These are phyloP conservation scores for Salmo trutta DNA, from an alignment of 2,797 vertebrate genomes.

Conservation along the genomic window DNA sequence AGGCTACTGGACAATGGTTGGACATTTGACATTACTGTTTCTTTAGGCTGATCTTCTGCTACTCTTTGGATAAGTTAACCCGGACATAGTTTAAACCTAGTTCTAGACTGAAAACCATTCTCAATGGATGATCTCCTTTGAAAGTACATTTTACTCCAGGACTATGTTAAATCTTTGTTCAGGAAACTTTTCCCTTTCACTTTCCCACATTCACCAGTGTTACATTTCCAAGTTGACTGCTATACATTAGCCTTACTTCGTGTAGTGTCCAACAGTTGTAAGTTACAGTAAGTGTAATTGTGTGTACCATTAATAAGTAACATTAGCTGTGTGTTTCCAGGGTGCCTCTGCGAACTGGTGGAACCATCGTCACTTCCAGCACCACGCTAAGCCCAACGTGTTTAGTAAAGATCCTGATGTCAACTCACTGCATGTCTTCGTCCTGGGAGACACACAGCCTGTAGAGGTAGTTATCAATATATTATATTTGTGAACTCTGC, in stretches of 20 bases:
- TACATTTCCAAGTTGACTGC: background rate
- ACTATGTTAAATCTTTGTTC: background rate
- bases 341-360: slow-evolving; percentile 96
- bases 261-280: background rate
- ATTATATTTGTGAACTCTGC: too few relatives aligned
- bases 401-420: slow-evolving; percentile 92
- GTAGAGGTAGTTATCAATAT: slow-evolving; percentile 78
- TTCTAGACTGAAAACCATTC: too few relatives aligned
- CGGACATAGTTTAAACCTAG: too few relatives aligned
- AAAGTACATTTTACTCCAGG: background rate
- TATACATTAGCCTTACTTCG: background rate
- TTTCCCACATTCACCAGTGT: background rate
- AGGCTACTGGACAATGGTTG: slow-evolving; percentile 65
- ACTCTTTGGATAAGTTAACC: too few relatives aligned
- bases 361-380: slow-evolving; percentile 97
- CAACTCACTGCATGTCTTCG: slow-evolving; percentile 89
- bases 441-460: slow-evolving; percentile 86
- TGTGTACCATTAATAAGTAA: background rate
- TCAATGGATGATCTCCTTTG: background rate
- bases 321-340: slow-evolving; percentile 60
- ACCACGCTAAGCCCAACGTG: slow-evolving; percentile 94
- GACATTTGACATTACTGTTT: background rate
- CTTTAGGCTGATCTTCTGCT: background rate
- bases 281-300: too few relatives aligned
- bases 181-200: background rate